Evolutionary conservation across 2,113 vertebrate genomes (phyloP).

Genomic region (Seriola dumerili): DNA sequence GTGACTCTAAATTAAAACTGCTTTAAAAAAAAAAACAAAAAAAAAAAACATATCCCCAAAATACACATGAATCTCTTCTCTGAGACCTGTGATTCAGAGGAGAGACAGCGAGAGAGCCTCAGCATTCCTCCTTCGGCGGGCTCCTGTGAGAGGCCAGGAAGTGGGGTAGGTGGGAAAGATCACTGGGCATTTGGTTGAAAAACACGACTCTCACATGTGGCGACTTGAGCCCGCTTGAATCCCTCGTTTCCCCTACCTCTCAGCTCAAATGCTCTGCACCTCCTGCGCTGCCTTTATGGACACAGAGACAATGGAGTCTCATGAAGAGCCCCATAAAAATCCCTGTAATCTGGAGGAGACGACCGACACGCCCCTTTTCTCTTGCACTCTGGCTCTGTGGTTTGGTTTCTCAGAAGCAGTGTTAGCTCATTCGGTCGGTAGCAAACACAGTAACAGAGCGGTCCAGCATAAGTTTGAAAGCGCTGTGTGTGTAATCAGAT

Average conservation of each 20-base stretch:
- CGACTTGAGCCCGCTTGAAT: slow-evolving; percentile 17
- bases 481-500: slow-evolving; percentile 53
- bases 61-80: slow-evolving; percentile 54
- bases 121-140: slow-evolving; percentile 69
- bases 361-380: slow-evolving; percentile 36
- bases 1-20: slow-evolving; percentile 62
- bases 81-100: slow-evolving; percentile 13
- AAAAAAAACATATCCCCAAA: slow-evolving; percentile 31
- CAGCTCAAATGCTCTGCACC: slow-evolving; percentile 41
- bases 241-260: slow-evolving; percentile 18
- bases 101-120: slow-evolving; percentile 56
- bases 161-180: slow-evolving; percentile 63
- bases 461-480: slow-evolving; percentile 5
- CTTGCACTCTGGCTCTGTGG: slow-evolving; percentile 37
- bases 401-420: slow-evolving; percentile 60
- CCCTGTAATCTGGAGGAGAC: slow-evolving; percentile 61
- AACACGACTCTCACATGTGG: slow-evolving; percentile 38
- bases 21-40: slow-evolving; percentile 12
- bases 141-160: slow-evolving; percentile 70
- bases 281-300: slow-evolving; percentile 55
- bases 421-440: slow-evolving; percentile 26
- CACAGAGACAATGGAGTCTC: slow-evolving; percentile 57
- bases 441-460: slow-evolving; percentile 33
- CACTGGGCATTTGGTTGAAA: slow-evolving; percentile 45
- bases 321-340: slow-evolving; percentile 50